Base-by-base conservation (phyloP, 2,797 vertebrate species). In the Lagocephalus sceleratus region DNA sequence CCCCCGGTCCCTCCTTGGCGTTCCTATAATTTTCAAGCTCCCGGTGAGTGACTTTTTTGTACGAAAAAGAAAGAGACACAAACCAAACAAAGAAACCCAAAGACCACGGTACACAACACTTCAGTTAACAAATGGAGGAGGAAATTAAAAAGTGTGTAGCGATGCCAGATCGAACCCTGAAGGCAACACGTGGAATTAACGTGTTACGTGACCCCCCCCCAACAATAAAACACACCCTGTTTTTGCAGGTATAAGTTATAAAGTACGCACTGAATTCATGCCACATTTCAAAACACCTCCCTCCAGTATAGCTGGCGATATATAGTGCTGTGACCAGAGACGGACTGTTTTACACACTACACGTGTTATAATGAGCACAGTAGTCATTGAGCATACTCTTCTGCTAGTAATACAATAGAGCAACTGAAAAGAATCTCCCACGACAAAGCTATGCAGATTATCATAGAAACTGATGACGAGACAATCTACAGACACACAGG, bases 361-460 rank as follows among this genome's bases (percentile, higher is more conserved):
- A 87, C 60, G 63, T 82, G 79, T 87, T 85, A 84, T 83, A 81
- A 85, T 79, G 78, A 86, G 73, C 83, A 86, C 78, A 78, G 86
- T 83, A 84, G 84, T 88, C 73, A 87, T 83, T 77, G 70, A 83
- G 81, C 63, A 25, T 76, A 85, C 75, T 70, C 82, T 84, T 75
- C 73, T 68, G 84, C 75, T 85, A 87, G 51, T 83, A 76, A 84
- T 81, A 89, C 88, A 84, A 75, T 81, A 85, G 89, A 82, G 71
- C 60, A 76, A 80, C 85, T 66, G 20, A 79, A 56, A 84, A 89
- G 62, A 85, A 81, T 90, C 91, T 92, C 93, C 94, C 92, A 94
- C 92, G 88, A 94, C 91, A 88, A 93, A 94, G 93, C 93, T 94
- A 94, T 92, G 91, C 87, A 90, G 91, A 92, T 81, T 91, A 93